Percentiles rank a stretch among this genome's conserved stretches.
Conservation (phyloP, 2,888 invertebrate genomes). For the Punctoribates punctum region DNA sequence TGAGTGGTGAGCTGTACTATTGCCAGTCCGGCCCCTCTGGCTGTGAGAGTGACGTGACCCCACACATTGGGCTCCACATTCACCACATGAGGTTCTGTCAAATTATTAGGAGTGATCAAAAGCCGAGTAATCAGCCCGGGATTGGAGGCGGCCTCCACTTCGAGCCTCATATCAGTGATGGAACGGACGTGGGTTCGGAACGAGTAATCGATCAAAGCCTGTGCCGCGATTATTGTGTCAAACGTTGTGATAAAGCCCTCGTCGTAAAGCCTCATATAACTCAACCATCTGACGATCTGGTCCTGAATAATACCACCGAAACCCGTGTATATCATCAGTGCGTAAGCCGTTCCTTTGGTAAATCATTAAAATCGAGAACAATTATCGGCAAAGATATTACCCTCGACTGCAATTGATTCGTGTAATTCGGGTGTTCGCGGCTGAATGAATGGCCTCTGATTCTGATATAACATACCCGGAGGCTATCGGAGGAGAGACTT, state of each 20-base stretch:
- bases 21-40: conserved; percentile 59
- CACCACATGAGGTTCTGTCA: conserved; percentile 42
- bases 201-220: conserved; percentile 58
- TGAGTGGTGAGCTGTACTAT: conserved; percentile 58
- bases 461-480: conserved; percentile 52
- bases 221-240: conserved; percentile 59
- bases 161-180: conserved; percentile 54
- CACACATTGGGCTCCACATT: conserved; percentile 54
- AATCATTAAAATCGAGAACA: neutral
- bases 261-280: conserved; percentile 54
- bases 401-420: conserved; percentile 58
- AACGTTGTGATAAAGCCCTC: conserved; percentile 55
- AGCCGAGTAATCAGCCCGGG: conserved; percentile 49
- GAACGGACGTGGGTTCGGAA: conserved; percentile 55
- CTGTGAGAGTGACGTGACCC: conserved; percentile 58
- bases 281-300: conserved; percentile 55
- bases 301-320: conserved; percentile 55
- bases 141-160: conserved; percentile 53
- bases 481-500: neutral
- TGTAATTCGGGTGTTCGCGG: conserved; percentile 55
- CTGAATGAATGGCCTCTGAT: conserved; percentile 54
- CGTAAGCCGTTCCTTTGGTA: conserved; percentile 57
- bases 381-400: neutral
- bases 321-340: conserved; percentile 56
- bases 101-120: conserved; percentile 41